phyloP scores from a whole-genome alignment of 2,888 invertebrate species.

The Agriopis leucophaearia region DNA sequence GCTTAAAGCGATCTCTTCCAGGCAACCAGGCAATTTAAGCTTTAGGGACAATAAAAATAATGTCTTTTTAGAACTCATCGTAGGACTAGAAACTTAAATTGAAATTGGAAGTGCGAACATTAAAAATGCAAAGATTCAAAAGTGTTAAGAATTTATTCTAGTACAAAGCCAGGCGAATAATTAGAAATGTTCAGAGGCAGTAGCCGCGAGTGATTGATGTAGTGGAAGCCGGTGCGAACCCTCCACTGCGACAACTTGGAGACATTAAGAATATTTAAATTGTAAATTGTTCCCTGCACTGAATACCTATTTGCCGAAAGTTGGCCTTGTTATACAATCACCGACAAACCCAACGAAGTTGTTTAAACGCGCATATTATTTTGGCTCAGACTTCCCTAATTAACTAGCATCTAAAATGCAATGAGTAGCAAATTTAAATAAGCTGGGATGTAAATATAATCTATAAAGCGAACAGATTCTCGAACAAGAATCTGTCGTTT shows the following conservation, averaged over 20 bases:
- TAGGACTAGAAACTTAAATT: constrained; percentile 4
- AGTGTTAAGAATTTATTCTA: constrained; percentile 62
- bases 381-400: constrained; percentile 27
- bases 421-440: constrained; percentile 10
- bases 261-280: constrained; percentile 87
- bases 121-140: constrained; percentile 40
- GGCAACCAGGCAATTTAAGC: no score
- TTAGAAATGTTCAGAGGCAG: constrained; percentile 84
- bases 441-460: background rate
- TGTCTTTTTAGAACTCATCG: background rate
- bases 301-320: constrained; percentile 82
- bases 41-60: constrained; percentile 22
- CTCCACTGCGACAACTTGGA: constrained; percentile 76
- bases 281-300: constrained; percentile 85
- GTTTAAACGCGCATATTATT: constrained; percentile 41
- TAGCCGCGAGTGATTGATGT: constrained; percentile 86
- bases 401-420: constrained; percentile 21
- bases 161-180: constrained; percentile 78
- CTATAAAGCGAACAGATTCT: background rate
- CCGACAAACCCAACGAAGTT: constrained; percentile 48
- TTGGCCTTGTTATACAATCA: constrained; percentile 70
- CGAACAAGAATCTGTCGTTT: constrained; percentile 30
- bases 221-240: constrained; percentile 76
- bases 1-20: no score
- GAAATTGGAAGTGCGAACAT: constrained; percentile 3